Evolutionary conservation across 2,888 invertebrate genomes (phyloP), one percentile per base, ranked within the genome.

Genomic region (Noctua pronuba): DNA sequence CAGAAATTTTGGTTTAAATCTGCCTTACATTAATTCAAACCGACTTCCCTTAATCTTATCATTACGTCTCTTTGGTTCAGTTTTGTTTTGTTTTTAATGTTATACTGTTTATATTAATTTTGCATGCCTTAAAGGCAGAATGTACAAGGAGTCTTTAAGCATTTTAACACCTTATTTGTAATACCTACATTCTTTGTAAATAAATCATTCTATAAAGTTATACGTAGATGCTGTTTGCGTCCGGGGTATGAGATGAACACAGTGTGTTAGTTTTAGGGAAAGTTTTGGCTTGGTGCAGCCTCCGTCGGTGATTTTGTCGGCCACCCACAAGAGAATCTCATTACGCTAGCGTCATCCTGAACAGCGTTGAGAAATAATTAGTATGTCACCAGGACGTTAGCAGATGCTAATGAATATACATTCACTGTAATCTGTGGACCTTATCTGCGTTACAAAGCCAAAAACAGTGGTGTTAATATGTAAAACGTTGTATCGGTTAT

Each of bases 311-410:
- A 77, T 69, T 83, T 74, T 73, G 76, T 76, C 31, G 64, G 55
- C 55, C 77, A 83, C 81, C 79, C 80, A 82, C 80, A 77, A 79
- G 84, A 77, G 84, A 90, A 90, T 91, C 88, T 90, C 87, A 89
- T 88, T 88, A 90, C 77, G 82, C 79, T 70, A 66, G 85, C 86
- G 82, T 88, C 89, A 87, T 88, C 82, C 85, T 73, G 74, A 80
- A 83, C 80, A 86, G 84, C 86, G 88, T 81, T 67, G 73, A 77
- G 85, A 83, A 90, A 90, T 88, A 88, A 80, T 87, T 86, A 90
- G 87, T 88, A 88, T 80, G 86, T 75, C 84, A 81, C 83, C 66
- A 62, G 38, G 52, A 66, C 46, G 41, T 78, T 75, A 77, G 71
- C 60, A 72, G 66, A 62, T 80, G 84, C 80, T 88, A 86, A 88